Base-by-base conservation (phyloP, 2,113 vertebrate genomes). In the Willisornis vidua region DNA sequence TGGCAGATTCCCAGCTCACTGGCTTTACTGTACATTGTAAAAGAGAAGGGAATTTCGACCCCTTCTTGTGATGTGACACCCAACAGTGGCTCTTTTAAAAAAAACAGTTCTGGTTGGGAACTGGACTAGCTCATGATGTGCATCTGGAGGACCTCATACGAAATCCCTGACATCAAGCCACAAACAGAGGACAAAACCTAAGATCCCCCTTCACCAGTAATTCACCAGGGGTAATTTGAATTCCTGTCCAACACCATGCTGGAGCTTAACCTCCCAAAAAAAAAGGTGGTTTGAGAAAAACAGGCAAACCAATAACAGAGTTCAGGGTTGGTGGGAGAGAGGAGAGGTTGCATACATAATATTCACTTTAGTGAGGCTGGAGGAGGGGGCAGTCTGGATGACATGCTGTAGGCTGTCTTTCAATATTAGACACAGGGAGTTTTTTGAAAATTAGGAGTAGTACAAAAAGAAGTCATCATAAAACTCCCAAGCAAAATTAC, bases 401-500 rank as follows among this genome's bases (percentile, higher is more conserved):
- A 71, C 91, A 95, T 10, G 19, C 55, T 23, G 92, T 94, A 94
- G 95, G 92, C 71, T 93, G 90, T 96, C 96, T 98, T 98, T 98
- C 98, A 97, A 3, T 97, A 98, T 98, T 98, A 98, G 97, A 97
- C 97, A 96, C 88, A 33, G 49, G 98, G 97, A 97, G 55, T 97
- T 98, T 98, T 96, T 95, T 95, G 57, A 96, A 97, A 97, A 97
- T 95, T 97, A 97, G 94, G 96, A 94, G 93, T 95, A 97, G 96
- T 97, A 98, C 91, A 93, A 97, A 96, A 94, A 93, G 61, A 92
- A 97, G 97, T 97, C 88, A 97, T 94, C 95, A 16, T 59, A 95
- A 97, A 97, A 96, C 77, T 96, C 96, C 94, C 95, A 94, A 35
- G 84, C 58, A 90, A 97, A 97, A 97, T 63, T 82, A 90, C 95